phyloP scores from a whole-genome alignment of 2,888 invertebrate genomes.

The Drosophila mettleri region DNA sequence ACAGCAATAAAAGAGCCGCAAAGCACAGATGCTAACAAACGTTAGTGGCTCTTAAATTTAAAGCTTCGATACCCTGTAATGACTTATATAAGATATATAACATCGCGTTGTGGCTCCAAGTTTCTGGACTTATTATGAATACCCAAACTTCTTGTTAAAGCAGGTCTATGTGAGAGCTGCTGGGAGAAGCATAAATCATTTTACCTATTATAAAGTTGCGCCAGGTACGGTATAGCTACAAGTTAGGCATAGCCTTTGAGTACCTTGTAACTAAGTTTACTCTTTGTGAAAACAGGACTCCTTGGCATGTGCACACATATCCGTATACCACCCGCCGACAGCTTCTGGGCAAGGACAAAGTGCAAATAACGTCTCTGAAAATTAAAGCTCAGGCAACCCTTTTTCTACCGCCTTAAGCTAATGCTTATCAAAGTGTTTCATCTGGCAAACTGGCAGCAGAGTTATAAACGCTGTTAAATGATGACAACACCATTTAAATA shows the following conservation, averaged over 20 bases:
- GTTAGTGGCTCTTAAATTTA: background rate
- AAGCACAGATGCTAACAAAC: slow-evolving; percentile 3
- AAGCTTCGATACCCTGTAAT: slow-evolving; percentile 16
- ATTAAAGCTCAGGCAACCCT: slow-evolving; percentile 38
- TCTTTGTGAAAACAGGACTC: background rate
- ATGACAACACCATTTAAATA: slow-evolving; percentile 13
- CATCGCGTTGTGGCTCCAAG: background rate
- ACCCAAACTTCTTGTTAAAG: background rate
- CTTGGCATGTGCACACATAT: background rate
- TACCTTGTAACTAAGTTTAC: background rate
- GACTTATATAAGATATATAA: background rate
- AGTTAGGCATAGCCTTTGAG: background rate
- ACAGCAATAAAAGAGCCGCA: slow-evolving; percentile 7
- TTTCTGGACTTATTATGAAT: too few relatives aligned
- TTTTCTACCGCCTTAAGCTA: slow-evolving; percentile 10
- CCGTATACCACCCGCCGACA: background rate
- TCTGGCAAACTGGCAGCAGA: slow-evolving; percentile 28
- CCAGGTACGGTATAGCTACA: background rate
- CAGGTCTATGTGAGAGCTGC: slow-evolving; percentile 1
- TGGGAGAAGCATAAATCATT: background rate
- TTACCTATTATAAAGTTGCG: background rate
- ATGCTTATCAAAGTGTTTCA: slow-evolving; percentile 47
- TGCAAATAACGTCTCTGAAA: background rate
- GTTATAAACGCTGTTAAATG: slow-evolving; percentile 42
- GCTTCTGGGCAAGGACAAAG: slow-evolving; percentile 5